Evolutionary conservation across 2,113 vertebrate species (phyloP).

Genomic region (Sturnus vulgaris): DNA sequence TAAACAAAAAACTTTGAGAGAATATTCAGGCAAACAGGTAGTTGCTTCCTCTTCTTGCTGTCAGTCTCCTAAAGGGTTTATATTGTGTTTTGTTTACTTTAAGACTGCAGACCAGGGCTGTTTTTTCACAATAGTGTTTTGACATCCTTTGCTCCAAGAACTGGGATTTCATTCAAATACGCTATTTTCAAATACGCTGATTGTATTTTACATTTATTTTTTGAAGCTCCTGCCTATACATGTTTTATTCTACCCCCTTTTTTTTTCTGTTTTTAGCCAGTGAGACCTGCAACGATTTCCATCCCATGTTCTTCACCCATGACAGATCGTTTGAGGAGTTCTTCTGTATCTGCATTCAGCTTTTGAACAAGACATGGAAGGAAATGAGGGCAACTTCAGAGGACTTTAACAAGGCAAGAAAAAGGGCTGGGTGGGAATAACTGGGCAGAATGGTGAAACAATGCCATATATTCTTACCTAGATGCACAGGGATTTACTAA

Average conservation of each 20-base stretch:
- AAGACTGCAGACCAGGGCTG: not conserved
- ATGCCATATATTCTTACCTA: not conserved
- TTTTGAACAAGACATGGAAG: constrained; percentile 99
- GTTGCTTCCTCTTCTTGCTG: not conserved
- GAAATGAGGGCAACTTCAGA: constrained; percentile 98
- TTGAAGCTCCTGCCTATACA: not conserved
- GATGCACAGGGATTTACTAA: not conserved
- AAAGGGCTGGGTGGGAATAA: not conserved
- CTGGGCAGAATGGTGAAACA: not conserved
- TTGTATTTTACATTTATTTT: not conserved
- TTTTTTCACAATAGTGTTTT: not conserved
- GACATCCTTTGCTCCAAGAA: not conserved
- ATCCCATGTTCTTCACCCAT: constrained; percentile 99
- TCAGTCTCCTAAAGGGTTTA: not conserved
- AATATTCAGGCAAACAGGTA: not conserved
- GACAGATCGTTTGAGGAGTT: constrained; percentile 96
- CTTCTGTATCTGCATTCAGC: constrained; percentile 98
- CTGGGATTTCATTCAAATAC: not conserved
- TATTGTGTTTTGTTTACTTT: not conserved
- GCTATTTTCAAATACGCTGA: not conserved
- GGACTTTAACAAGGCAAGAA: constrained; percentile 95
- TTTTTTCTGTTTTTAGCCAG: constrained; percentile 84
- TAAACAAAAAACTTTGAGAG: not conserved
- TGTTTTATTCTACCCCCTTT: not conserved
- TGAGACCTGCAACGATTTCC: constrained; percentile 98